phyloP scores from a whole-genome alignment of 2,888 invertebrate genomes.

The Mythimna vitellina region DNA sequence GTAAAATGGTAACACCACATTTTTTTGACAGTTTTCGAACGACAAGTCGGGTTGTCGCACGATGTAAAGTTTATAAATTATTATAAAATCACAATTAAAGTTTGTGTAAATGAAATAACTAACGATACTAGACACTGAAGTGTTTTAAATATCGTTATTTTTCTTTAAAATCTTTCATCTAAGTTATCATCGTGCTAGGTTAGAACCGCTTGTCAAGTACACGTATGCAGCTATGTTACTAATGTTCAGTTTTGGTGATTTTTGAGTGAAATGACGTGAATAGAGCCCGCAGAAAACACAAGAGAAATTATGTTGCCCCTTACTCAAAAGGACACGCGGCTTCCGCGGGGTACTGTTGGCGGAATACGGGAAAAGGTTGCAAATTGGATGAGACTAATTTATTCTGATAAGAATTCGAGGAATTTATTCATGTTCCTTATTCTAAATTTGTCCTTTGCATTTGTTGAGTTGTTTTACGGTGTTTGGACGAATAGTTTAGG shows the following conservation, averaged over 20 bases:
- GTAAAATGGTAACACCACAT: slow-evolving; percentile 55
- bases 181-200: slow-evolving; percentile 75
- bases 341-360: slow-evolving; percentile 90
- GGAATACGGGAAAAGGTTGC: slow-evolving; percentile 93
- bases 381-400: slow-evolving; percentile 96
- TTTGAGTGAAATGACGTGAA: slow-evolving; percentile 78
- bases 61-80: slow-evolving; percentile 61
- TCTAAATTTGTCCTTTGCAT: slow-evolving; percentile 98
- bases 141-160: slow-evolving; percentile 27
- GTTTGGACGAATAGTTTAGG: slow-evolving; percentile 97
- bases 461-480: slow-evolving; percentile 98
- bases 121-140: slow-evolving; percentile 34
- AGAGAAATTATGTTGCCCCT: slow-evolving; percentile 93
- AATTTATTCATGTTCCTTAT: slow-evolving; percentile 98
- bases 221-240: slow-evolving; percentile 87
- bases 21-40: slow-evolving; percentile 61
- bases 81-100: slow-evolving; percentile 54
- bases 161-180: slow-evolving; percentile 28
- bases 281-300: slow-evolving; percentile 74
- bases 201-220: slow-evolving; percentile 85
- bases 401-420: slow-evolving; percentile 97
- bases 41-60: slow-evolving; percentile 63
- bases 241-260: slow-evolving; percentile 76
- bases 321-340: slow-evolving; percentile 93
- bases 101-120: slow-evolving; percentile 56